These are phyloP conservation scores for Apotomis turbidana DNA, from an alignment of 2,888 invertebrate species.

Conservation along the genomic window DNA sequence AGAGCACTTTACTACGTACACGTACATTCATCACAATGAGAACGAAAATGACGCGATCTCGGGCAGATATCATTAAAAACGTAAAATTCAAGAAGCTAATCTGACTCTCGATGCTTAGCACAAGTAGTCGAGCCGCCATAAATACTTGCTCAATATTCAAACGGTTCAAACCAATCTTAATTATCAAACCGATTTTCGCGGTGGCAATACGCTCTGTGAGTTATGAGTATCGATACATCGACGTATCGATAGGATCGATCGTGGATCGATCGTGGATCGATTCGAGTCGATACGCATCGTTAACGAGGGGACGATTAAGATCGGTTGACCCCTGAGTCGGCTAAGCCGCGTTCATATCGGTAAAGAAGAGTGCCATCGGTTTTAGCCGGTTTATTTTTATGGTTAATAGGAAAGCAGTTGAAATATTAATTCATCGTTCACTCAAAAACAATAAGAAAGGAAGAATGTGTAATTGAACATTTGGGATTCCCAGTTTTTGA, in stretches of 20 bases:
- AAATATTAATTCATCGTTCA: no score
- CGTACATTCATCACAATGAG: no score
- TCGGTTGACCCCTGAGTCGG: slow-evolving; percentile 2
- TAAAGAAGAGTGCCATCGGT: not conserved
- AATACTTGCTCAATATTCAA: not conserved
- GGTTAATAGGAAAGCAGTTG: no score
- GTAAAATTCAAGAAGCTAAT: no score
- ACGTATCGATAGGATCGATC: not conserved
- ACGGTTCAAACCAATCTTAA: not conserved
- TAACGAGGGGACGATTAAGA: slow-evolving; percentile 11
- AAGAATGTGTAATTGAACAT: no score
- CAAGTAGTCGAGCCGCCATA: not conserved
- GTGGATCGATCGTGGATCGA: slow-evolving; percentile 7
- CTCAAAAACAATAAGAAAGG: no score
- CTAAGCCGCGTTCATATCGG: no score
- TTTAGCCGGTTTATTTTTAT: not conserved
- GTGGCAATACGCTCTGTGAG: not conserved
- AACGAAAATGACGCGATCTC: no score
- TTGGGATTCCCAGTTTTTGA: no score
- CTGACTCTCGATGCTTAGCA: no score
- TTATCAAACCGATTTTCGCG: not conserved
- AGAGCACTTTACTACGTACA: no score
- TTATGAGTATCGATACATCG: slow-evolving; percentile 12
- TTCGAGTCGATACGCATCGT: not conserved
- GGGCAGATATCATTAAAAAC: no score